A percentile compares a stretch with the other conserved stretches of the same genome.
phyloP scores from a whole-genome alignment of 2,797 vertebrate species.

The Spinibarbus caldwelli region DNA sequence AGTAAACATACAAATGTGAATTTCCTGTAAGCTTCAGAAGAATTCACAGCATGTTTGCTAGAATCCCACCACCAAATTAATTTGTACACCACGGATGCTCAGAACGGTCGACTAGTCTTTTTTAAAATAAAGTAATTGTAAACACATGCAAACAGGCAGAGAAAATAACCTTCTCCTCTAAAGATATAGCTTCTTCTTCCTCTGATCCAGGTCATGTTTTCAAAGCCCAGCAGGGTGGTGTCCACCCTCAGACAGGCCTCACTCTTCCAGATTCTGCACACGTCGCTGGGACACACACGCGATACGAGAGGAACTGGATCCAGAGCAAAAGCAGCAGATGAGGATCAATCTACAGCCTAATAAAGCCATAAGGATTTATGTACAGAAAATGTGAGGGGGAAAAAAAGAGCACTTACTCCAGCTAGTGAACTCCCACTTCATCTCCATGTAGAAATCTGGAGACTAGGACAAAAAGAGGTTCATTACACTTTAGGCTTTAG shows the following conservation, averaged over 20 bases:
- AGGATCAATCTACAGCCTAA: not conserved
- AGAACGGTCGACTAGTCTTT: not conserved
- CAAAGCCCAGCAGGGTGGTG: conserved; percentile 92
- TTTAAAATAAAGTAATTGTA: not conserved
- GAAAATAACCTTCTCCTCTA: conserved; percentile 85
- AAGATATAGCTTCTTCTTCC: conserved; percentile 96
- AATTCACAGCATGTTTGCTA: too few species aligned
- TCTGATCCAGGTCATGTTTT: conserved; percentile 98
- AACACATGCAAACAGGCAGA: not conserved
- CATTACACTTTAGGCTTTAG: conserved; percentile 42
- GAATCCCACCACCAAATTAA: not conserved
- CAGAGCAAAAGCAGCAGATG: conserved; percentile 52
- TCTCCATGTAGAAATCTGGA: conserved; percentile 99
- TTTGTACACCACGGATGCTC: not conserved
- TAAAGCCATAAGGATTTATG: not conserved
- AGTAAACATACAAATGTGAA: not conserved
- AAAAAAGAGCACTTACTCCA: conserved; percentile 87
- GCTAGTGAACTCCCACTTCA: conserved; percentile 99
- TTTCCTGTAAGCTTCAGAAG: not conserved
- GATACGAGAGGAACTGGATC: conserved; percentile 91
- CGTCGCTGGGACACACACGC: conserved; percentile 92
- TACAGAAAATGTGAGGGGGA: not conserved
- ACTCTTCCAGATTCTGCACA: conserved; percentile 98
- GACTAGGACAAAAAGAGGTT: conserved; percentile 76
- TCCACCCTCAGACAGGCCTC: conserved; percentile 94